Conservation (phyloP, 30 jellyfish, hydroid and myxozoan genomes). For the Rhopilema esculentum region DNA sequence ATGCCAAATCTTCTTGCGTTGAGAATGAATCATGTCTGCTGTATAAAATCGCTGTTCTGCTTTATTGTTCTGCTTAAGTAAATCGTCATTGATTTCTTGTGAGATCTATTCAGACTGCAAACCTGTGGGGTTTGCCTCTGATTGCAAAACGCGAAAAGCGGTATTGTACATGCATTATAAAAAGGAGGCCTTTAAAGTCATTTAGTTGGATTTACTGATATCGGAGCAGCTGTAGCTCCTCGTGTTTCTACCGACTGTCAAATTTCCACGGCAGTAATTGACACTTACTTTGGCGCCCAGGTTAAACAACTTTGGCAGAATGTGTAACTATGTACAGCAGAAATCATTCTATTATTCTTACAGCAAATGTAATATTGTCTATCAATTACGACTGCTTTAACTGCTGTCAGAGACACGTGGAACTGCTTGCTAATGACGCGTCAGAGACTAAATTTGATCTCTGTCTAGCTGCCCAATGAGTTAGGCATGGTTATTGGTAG, state of each 20-base stretch:
- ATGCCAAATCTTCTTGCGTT: background rate
- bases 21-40: too few relatives aligned
- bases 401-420: background rate
- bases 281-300: background rate
- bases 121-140: background rate
- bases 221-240: background rate
- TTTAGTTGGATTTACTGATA: background rate
- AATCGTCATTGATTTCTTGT: background rate
- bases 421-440: background rate
- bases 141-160: background rate
- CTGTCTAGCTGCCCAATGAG: background rate
- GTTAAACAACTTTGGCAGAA: background rate
- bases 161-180: background rate
- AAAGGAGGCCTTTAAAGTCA: background rate
- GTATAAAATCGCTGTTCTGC: too few relatives aligned
- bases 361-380: background rate
- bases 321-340: background rate
- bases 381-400: background rate
- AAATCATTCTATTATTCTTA: background rate
- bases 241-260: background rate
- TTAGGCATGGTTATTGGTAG: background rate
- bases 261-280: background rate
- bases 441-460: background rate
- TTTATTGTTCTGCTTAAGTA: background rate
- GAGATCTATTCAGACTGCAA: background rate